Conservation (phyloP, 2,888 invertebrate species). For the Drosophila eohydei region DNA sequence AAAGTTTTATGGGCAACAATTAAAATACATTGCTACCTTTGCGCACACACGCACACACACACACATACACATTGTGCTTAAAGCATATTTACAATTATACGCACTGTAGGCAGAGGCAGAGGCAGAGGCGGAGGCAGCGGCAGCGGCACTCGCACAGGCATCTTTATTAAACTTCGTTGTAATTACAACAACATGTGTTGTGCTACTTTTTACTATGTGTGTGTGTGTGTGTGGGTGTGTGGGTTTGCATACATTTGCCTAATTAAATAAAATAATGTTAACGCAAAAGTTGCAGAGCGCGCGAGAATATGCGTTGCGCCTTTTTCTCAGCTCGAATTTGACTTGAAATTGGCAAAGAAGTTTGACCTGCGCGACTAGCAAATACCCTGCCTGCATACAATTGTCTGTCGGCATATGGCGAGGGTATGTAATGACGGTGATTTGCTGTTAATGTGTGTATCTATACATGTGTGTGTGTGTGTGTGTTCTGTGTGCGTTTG, state of each 20-base stretch:
- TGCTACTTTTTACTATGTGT: slow-evolving; percentile 42
- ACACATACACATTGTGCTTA: slow-evolving; percentile 8
- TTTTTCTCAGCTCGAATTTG: slow-evolving; percentile 38
- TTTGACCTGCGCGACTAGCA: not conserved
- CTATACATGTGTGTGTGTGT: slow-evolving; percentile 26
- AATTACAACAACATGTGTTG: slow-evolving; percentile 80
- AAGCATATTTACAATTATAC: slow-evolving; percentile 58
- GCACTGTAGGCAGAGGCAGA: slow-evolving; percentile 36
- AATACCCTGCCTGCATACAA: slow-evolving; percentile 12
- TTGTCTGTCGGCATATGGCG: not conserved
- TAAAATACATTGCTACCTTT: slow-evolving; percentile 34
- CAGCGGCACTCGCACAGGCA: slow-evolving; percentile 20
- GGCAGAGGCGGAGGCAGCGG: not conserved
- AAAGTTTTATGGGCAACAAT: slow-evolving; percentile 56
- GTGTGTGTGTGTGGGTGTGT: slow-evolving; percentile 37
- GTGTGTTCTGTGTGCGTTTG: not conserved
- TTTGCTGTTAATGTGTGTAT: not conserved
- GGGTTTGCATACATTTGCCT: slow-evolving; percentile 80
- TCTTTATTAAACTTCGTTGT: slow-evolving; percentile 80
- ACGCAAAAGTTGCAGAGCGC: slow-evolving; percentile 70
- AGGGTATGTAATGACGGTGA: slow-evolving; percentile 6
- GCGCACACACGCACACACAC: not conserved
- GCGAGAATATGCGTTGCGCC: slow-evolving; percentile 41
- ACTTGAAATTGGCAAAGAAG: slow-evolving; percentile 57
- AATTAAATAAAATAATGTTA: slow-evolving; percentile 82